A percentile compares a stretch with the other conserved stretches of the same genome.
Evolutionary conservation across 1,140 invertebrate genomes (phyloP).

Genomic region (Mya arenaria): DNA sequence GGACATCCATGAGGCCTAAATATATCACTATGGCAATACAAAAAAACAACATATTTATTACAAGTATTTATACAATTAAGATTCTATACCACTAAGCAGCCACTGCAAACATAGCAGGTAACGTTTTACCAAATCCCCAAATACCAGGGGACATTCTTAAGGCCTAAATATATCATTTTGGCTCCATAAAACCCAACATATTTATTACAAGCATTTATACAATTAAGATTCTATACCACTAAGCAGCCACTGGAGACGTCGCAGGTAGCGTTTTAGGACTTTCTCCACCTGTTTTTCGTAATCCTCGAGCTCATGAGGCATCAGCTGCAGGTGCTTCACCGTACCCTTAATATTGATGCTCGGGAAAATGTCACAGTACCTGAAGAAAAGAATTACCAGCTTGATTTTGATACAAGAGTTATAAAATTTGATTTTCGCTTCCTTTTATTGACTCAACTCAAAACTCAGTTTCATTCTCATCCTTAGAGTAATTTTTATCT

Average conservation of each 20-base stretch:
- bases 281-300: conserved; percentile 78
- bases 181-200: too few species aligned
- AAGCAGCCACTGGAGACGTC: conserved; percentile 80
- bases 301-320: conserved; percentile 80
- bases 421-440: too few species aligned
- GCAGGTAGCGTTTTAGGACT: conserved; percentile 77
- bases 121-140: too few species aligned
- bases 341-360: conserved; percentile 80
- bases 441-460: too few species aligned
- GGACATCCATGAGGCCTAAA: too few species aligned
- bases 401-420: too few species aligned
- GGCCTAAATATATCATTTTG: too few species aligned
- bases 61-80: not conserved
- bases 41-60: too few species aligned
- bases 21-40: too few species aligned
- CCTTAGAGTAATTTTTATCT: too few species aligned
- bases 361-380: conserved; percentile 81
- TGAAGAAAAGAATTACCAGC: conserved; percentile 60
- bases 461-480: too few species aligned
- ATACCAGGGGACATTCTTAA: too few species aligned
- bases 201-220: not conserved
- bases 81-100: conserved; percentile 78
- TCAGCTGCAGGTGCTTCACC: conserved; percentile 79
- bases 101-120: conserved; percentile 80
- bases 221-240: conserved; percentile 71